Evolutionary conservation across 2,888 invertebrate species (phyloP).

Genomic region (Boloria selene): DNA sequence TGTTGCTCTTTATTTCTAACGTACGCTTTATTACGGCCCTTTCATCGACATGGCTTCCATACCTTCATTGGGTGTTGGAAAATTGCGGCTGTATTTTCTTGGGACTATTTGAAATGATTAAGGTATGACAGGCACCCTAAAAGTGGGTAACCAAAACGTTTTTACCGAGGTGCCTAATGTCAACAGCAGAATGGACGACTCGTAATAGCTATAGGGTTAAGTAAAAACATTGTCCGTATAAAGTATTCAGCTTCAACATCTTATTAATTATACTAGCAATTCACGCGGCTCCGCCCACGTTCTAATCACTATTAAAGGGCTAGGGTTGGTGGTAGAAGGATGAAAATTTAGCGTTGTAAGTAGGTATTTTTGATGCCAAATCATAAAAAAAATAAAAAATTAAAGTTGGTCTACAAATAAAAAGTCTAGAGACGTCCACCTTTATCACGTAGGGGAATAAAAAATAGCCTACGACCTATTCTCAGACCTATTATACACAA

Average conservation of each 20-base stretch:
- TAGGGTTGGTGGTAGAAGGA: no score
- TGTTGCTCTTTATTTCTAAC: conserved; percentile 14
- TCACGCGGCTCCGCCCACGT: no score
- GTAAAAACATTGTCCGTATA: conserved; percentile 31
- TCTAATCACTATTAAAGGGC: no score
- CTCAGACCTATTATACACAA: no score
- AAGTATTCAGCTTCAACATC: conserved; percentile 25
- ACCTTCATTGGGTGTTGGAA: not conserved
- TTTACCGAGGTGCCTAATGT: conserved; percentile 24
- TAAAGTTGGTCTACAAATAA: no score
- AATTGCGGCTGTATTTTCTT: conserved; percentile 11
- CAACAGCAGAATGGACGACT: conserved; percentile 26
- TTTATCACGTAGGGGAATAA: no score
- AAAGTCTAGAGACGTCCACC: no score
- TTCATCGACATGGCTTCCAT: conserved; percentile 29
- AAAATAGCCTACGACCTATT: no score
- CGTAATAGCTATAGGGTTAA: conserved; percentile 24
- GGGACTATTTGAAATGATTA: conserved; percentile 18
- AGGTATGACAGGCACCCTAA: not conserved
- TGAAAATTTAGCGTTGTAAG: no score
- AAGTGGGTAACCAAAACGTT: conserved; percentile 14
- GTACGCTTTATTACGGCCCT: conserved; percentile 36
- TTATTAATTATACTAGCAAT: not conserved
- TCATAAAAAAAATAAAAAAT: no score
- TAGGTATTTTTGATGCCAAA: no score